Evolutionary conservation across 2,113 vertebrate species (phyloP), one percentile per base, ranked within the genome.

Genomic region (Girardinichthys multiradiatus): DNA sequence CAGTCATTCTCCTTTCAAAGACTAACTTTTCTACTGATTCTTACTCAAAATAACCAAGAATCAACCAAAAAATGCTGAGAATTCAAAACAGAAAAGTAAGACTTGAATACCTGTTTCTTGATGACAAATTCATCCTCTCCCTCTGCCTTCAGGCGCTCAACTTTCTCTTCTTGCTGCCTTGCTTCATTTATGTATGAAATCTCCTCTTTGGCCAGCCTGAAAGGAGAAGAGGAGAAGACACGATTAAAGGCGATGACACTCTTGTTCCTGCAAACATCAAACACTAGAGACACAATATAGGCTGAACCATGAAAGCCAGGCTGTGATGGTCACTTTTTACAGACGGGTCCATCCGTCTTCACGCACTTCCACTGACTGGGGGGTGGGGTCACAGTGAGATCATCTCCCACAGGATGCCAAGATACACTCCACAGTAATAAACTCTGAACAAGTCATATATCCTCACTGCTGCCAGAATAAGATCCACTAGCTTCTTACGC

Each of bases 191-290:
- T 95, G 92, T 99, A 99, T 79, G 96, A 90, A 33, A 94, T 57
- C 90, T 97, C 94, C 90, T 99, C 98, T 91, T 98, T 99, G 15
- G 94, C 95, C 89, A 99, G 91, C 73, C 98, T 99, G 92, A 68
- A 87, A 90, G 89, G 14, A 61, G 57, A 59, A 70, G 28, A 26
- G 45, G 48, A 39, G 33, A 64, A 74, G 39, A 67, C 51, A 51
- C 1, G 10, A 69, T 83, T 71, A 61, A 39, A 73, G 59, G 57
- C 61, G 29, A 74, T 27, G 61, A 73, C 54, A n/a, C 42, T 19
- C 62, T 67, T 75, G 79, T 81, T 74, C 70, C 70, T 70, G n/a
- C n/a, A 66, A 85, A 70, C 80, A 60, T 64, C 68, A 80, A 78
- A 3, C 68, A 76, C 19, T 70, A 9, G 67, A 75, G 61, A 39